phyloP scores from a whole-genome alignment of 2,113 vertebrate species.

The Mobula birostris region DNA sequence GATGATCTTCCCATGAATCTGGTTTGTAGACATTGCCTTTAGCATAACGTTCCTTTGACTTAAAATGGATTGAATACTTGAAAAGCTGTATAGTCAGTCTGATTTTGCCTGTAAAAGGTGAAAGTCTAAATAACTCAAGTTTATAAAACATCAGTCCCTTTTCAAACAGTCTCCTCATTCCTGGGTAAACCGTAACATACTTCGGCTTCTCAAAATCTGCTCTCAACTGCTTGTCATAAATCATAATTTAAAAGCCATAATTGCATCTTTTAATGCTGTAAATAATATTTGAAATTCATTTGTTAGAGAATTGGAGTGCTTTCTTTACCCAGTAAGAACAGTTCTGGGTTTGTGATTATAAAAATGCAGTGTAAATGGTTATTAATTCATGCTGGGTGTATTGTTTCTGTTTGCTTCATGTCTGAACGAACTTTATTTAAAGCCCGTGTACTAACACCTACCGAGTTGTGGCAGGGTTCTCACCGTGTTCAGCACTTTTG shows the following conservation, averaged over 20 bases:
- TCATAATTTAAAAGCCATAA: constrained; percentile 38
- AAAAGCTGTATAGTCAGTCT: constrained; percentile 16
- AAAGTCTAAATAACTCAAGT: constrained; percentile 23
- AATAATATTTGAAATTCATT: constrained; percentile 37
- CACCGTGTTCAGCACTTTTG: background rate
- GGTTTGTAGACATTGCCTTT: constrained; percentile 19
- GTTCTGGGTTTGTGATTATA: constrained; percentile 32
- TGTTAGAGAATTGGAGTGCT: constrained; percentile 31
- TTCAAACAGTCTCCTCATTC: constrained; percentile 1
- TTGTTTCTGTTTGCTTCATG: background rate
- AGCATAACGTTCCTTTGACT: constrained; percentile 32
- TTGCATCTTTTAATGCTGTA: constrained; percentile 38
- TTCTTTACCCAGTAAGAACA: constrained; percentile 23
- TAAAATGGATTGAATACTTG: constrained; percentile 35
- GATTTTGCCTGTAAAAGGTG: background rate
- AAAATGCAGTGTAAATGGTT: constrained; percentile 31
- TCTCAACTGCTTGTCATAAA: constrained; percentile 36
- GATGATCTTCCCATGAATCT: background rate
- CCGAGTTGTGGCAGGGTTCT: background rate
- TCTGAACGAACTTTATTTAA: background rate
- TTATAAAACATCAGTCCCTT: constrained; percentile 35
- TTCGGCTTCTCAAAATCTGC: constrained; percentile 28
- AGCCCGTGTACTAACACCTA: background rate
- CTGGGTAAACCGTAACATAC: constrained; percentile 22
- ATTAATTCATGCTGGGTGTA: constrained; percentile 19